phyloP scores from a whole-genome alignment of 2,888 invertebrate genomes.

The Ophion ellenae region DNA sequence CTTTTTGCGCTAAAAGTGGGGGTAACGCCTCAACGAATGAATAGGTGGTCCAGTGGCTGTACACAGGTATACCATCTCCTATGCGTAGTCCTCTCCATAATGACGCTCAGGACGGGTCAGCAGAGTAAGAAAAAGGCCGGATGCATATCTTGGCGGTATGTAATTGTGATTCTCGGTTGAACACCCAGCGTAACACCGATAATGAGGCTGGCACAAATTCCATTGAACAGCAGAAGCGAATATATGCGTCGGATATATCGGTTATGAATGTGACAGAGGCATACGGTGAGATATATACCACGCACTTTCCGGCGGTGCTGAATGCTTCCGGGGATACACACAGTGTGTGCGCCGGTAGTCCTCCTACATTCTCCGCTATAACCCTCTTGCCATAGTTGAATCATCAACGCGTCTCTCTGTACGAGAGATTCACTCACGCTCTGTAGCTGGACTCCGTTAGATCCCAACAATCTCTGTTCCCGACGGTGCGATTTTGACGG shows the following conservation, averaged over 20 bases:
- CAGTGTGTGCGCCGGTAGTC: conserved; percentile 5
- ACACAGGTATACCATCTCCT: neutral
- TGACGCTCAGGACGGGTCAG: neutral
- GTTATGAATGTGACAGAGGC: conserved; percentile 51
- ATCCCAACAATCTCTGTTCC: conserved; percentile 66
- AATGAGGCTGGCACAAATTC: conserved; percentile 42
- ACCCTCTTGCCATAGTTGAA: conserved; percentile 54
- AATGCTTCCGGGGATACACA: conserved; percentile 33
- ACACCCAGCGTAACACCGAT: conserved; percentile 14
- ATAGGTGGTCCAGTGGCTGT: too few species aligned
- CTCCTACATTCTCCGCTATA: conserved; percentile 38
- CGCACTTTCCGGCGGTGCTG: conserved; percentile 11
- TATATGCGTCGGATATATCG: conserved; percentile 31
- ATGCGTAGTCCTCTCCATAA: neutral
- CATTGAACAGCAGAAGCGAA: conserved; percentile 41
- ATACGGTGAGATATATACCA: conserved; percentile 29
- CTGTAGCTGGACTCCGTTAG: conserved; percentile 38
- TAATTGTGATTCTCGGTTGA: neutral
- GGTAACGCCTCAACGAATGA: too few species aligned
- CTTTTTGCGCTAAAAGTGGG: too few species aligned
- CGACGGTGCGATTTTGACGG: conserved; percentile 72
- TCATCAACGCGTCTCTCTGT: conserved; percentile 51
- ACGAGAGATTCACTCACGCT: conserved; percentile 35
- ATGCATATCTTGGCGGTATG: neutral
- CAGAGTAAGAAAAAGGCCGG: neutral